These are phyloP conservation scores for Calephelis virginiensis DNA, from an alignment of 1,140 invertebrate species.

Conservation along the genomic window DNA sequence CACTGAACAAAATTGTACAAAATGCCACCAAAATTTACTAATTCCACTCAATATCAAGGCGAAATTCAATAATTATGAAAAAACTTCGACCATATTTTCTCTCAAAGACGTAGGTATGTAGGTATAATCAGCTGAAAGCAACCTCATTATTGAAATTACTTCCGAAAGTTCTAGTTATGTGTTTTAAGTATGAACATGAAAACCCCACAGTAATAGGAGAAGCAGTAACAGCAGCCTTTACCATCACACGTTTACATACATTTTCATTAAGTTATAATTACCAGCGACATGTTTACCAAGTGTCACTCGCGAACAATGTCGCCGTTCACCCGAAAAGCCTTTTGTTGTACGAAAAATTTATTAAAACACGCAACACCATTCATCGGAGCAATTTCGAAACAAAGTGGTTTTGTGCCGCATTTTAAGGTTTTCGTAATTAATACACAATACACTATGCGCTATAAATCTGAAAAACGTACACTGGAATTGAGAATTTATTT, in stretches of 20 bases:
- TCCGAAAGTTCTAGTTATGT: background rate
- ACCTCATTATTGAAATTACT: no score
- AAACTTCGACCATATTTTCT: no score
- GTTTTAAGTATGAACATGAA: background rate
- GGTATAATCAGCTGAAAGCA: no score
- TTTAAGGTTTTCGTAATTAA: slow-evolving; percentile 28
- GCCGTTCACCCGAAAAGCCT: slow-evolving; percentile 13
- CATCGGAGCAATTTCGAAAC: slow-evolving; percentile 23
- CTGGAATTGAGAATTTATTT: slow-evolving; percentile 3
- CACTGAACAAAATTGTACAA: no score
- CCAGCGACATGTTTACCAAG: slow-evolving; percentile 21
- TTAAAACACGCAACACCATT: slow-evolving; percentile 20
- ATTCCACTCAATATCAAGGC: no score
- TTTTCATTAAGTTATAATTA: slow-evolving; percentile 21
- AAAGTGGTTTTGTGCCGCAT: slow-evolving; percentile 21
- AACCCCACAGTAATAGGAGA: background rate
- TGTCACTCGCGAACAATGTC: slow-evolving; percentile 23
- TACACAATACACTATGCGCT: slow-evolving; percentile 14
- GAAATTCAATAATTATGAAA: no score
- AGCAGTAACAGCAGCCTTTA: background rate
- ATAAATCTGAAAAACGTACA: slow-evolving; percentile 5
- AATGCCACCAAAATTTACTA: no score
- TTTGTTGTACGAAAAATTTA: slow-evolving; percentile 17
- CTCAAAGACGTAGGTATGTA: no score
- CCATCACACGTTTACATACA: slow-evolving; percentile 5